Evolutionary conservation across 1,140 invertebrate genomes (phyloP), one percentile per base, ranked within the genome.

Genomic region (Cataglyphis hispanica): DNA sequence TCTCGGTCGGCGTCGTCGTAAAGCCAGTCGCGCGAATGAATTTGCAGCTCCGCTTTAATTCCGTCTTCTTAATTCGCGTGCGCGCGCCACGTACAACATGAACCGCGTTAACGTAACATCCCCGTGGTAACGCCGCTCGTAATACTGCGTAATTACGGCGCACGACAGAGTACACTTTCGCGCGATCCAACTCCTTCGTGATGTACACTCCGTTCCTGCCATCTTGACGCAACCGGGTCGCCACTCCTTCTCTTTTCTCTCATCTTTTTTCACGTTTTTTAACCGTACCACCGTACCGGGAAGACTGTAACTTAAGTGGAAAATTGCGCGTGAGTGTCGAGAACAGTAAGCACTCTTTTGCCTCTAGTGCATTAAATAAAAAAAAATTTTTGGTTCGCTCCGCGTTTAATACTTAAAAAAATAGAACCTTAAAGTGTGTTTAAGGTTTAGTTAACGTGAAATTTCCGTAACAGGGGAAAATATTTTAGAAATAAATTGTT

Each of bases 51-150:
- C 67, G 67, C 78, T 43, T 74, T 83, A 83, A 83, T 83, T 61
- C 53, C 67, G 61, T 83, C 67, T 83, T 74, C 78, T 83, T 83
- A 83, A 83, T 83, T 83, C 78, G 66, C 50, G 77, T 34, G 66
- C 37, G 19, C 66, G 56, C 53, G 13, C 67, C 66, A 58, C 78
- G 78, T 81, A 81, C 50, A 83, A 72, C 78, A 46, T 53, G 53
- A 74, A 56, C 66, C 37, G 60, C 50, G 53, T 83, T 83, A 81
- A 81, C 66, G 66, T 81, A 81, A 81, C 78, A 80, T 70, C 77
- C 77, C 77, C 64, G 78, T 43, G 66, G 66, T 81, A 81, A 81
- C 66, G 78, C 19, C 66, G 66, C 66, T 70, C 77, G 78, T 81
- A 70, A 81, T 81, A 72, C 66, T 43, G 78, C 66, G 78, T 81